Evolutionary conservation across 2,113 vertebrate species (phyloP), one percentile per base, ranked within the genome.

Genomic region (Xerus inauris): DNA sequence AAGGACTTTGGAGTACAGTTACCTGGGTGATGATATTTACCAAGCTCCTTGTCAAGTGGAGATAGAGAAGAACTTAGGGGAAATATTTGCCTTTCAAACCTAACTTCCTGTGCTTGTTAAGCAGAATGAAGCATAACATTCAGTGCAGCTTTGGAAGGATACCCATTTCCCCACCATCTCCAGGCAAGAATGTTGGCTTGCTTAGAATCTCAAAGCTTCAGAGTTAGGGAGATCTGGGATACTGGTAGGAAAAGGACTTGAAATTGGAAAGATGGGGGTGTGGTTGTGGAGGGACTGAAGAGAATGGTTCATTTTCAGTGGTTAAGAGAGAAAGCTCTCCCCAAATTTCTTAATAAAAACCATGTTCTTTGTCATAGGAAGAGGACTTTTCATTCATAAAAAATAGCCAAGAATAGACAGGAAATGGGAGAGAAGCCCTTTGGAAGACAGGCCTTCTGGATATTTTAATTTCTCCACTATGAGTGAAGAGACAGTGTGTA

Each of bases 81-180:
- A 84, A 81, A 67, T 26, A 71, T 94, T 95, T 97, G 79, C 97
- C 96, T 97, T 96, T 94, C 91, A 91, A 98, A 97, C 91, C 89
- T 73, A 88, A 93, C 96, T 97, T 98, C 97, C 96, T 97, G 94
- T 97, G 94, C 96, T 95, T 91, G 42, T 92, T 95, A 97, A 98
- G 87, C 73, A 94, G 97, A 97, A 97, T 95, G 96, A 98, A 97
- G 62, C 95, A 30, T 97, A 96, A 93, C 94, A 69, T 57, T 97
- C 97, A 81, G 0, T 65, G 57, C 97, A 91, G 86, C 6, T 10
- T 57, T 47, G 95, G 96, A 97, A 47, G 22, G 95, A 84, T 8
- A 57, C 49, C 62, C 14, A 13, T 95, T 97, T 77, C 69, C 13
- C 47, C 79, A 65, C n/a, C 47, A 49, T 11, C 92, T 97, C 59